These are phyloP conservation scores for Acanthosoma haemorrhoidale DNA, from an alignment of 2,888 invertebrate species.

Conservation along the genomic window DNA sequence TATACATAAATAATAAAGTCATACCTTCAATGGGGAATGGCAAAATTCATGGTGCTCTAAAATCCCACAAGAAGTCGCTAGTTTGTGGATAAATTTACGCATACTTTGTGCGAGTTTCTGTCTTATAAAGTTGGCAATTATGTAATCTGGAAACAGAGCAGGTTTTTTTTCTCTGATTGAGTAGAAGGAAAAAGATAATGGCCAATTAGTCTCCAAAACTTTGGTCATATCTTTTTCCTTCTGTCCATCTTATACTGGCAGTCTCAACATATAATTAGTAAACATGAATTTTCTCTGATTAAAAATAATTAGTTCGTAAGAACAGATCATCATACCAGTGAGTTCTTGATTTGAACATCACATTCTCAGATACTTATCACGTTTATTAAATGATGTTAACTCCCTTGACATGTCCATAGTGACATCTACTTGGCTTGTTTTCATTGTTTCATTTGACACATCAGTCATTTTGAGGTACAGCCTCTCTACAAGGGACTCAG, in stretches of 20 bases:
- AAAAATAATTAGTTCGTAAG: too few species aligned
- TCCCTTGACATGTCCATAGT: conserved; percentile 37
- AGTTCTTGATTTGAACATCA: too few species aligned
- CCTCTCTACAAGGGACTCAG: conserved; percentile 59
- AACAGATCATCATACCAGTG: too few species aligned
- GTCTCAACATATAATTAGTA: too few species aligned
- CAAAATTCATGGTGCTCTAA: neutral
- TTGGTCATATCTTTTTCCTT: too few species aligned
- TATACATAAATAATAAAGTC: neutral
- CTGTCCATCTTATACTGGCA: too few species aligned
- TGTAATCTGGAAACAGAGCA: conserved; percentile 35
- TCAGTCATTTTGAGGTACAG: conserved; percentile 44
- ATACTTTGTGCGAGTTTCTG: conserved; percentile 15
- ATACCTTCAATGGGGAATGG: conserved; percentile 25
- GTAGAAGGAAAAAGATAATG: too few species aligned
- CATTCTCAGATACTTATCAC: too few species aligned
- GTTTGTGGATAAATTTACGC: conserved; percentile 19
- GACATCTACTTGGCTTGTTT: conserved; percentile 22
- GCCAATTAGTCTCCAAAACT: too few species aligned
- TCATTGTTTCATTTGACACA: conserved; percentile 1
- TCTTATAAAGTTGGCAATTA: conserved; percentile 28
- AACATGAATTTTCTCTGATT: too few species aligned
- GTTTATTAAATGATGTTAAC: too few species aligned
- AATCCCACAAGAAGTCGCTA: conserved; percentile 23
- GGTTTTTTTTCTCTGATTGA: too few species aligned